Conservation (phyloP, 2,888 invertebrate genomes). For the Halictus quadricinctus region DNA sequence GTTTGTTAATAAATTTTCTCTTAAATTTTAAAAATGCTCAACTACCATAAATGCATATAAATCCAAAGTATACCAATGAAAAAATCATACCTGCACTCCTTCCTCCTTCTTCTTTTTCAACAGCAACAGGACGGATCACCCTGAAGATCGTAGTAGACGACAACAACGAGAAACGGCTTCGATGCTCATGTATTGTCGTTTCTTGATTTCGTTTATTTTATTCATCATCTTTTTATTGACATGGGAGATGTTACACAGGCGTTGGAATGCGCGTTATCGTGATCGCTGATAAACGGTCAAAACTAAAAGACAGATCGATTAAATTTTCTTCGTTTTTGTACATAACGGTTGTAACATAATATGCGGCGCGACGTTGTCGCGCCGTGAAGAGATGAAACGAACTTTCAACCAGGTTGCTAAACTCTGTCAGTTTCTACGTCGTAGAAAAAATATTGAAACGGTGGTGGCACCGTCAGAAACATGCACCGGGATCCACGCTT, state of each 20-base stretch:
- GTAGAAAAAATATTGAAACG: conserved; percentile 72
- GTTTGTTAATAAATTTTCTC: too few relatives aligned
- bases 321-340: conserved; percentile 55
- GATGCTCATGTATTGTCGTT: not conserved
- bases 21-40: too few relatives aligned
- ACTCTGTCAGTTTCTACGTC: conserved; percentile 58
- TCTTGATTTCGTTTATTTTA: conserved; percentile 48
- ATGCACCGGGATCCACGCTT: conserved; percentile 21
- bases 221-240: conserved; percentile 75
- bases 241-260: conserved; percentile 77
- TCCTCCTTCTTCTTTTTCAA: too few relatives aligned
- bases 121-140: not conserved
- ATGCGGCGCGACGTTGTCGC: conserved; percentile 26
- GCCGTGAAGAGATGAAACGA: conserved; percentile 52
- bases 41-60: too few relatives aligned
- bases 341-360: conserved; percentile 61
- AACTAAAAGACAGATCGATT: conserved; percentile 65
- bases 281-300: conserved; percentile 69
- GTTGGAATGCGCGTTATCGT: conserved; percentile 75
- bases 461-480: conserved; percentile 35
- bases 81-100: too few relatives aligned
- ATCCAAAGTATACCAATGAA: too few relatives aligned
- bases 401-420: conserved; percentile 47
- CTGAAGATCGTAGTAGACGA: not conserved
- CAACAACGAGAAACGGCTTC: not conserved